Base-by-base conservation (phyloP, 2,797 vertebrate genomes). In the Macropus fuliginosus region DNA sequence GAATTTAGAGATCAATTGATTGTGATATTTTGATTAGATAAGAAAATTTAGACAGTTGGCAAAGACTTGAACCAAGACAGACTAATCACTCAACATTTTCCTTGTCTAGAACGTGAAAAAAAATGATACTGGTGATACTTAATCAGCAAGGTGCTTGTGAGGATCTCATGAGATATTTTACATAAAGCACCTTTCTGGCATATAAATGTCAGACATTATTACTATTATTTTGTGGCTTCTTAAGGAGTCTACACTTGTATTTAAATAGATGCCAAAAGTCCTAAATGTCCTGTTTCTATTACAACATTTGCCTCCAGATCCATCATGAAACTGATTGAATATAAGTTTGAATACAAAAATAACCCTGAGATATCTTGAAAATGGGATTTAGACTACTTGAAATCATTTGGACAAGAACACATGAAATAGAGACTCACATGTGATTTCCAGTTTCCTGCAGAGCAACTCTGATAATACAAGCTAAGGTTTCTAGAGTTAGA, bases 201-300 rank as follows among this genome's bases (percentile, higher is more conserved):
- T 81, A 27, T 81, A 40, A 81, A 40, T 81, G 40, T 28, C 74
- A 87, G 74, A 14, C 40, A 87, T 87, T 46, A 11, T 87, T 81
- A 81, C n/a, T 81, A 18, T 81, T 81, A 81, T 81, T 81, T 81
- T 81, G 66, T 81, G 66, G 29, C 66, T 81, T 81, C 66, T 81
- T 46, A 46, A n/a, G 89, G 40, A 89, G 66, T 91, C 10, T 91
- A 56, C 34, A 4, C 40, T 87, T 91, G 54, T 92, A 89, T 91
- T 93, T 92, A 92, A 95, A 92, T 12, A 54, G 52, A 21, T 92
- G 52, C 92, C 81, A 91, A 46, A 94, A 91, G 5, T 55, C 27
- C 91, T 90, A 93, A 8, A 31, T 91, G 54, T 91, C 54, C 81
- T 92, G 18, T 90, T 74, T 94, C 95, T 95, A 59, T 18, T 92